These are phyloP conservation scores for Stenotaenia linearis DNA, from an alignment of 2,888 invertebrate genomes.

Conservation along the genomic window DNA sequence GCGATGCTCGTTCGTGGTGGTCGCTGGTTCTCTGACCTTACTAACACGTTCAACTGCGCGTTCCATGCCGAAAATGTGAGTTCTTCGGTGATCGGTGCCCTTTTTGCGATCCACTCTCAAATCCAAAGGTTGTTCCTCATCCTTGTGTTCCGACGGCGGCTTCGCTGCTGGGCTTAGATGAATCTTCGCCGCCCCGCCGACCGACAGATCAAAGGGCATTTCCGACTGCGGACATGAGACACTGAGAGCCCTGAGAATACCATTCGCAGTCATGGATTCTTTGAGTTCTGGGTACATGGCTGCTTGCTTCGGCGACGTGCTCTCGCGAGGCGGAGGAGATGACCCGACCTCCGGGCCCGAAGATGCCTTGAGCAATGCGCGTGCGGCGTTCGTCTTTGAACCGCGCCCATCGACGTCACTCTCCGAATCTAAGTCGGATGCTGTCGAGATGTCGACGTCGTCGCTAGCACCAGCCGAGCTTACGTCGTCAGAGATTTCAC, in stretches of 20 bases:
- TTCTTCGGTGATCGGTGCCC: constrained; percentile 40
- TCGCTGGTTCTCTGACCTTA: constrained; percentile 8
- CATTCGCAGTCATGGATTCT: constrained; percentile 34
- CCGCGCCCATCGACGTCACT: constrained; percentile 34
- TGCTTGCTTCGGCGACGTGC: constrained; percentile 66
- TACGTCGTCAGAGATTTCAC: constrained; percentile 39
- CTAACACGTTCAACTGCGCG: background rate
- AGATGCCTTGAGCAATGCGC: constrained; percentile 26
- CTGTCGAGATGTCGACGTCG: constrained; percentile 34
- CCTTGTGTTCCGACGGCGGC: constrained; percentile 47
- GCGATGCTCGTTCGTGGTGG: background rate
- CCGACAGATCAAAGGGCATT: constrained; percentile 64
- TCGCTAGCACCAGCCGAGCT: constrained; percentile 38
- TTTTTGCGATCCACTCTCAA: constrained; percentile 75
- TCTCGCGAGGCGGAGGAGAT: constrained; percentile 47
- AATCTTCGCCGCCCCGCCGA: constrained; percentile 44
- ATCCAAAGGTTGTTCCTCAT: constrained; percentile 71
- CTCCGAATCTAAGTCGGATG: constrained; percentile 36
- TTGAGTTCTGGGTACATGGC: constrained; percentile 60
- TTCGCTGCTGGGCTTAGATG: constrained; percentile 46
- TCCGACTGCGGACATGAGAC: constrained; percentile 46
- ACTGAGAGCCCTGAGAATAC: constrained; percentile 37
- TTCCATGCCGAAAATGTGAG: constrained; percentile 37
- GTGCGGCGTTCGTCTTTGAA: background rate
- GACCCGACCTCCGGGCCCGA: constrained; percentile 11